phyloP scores from a whole-genome alignment of 2,797 vertebrate genomes.

The Salarias fasciatus region DNA sequence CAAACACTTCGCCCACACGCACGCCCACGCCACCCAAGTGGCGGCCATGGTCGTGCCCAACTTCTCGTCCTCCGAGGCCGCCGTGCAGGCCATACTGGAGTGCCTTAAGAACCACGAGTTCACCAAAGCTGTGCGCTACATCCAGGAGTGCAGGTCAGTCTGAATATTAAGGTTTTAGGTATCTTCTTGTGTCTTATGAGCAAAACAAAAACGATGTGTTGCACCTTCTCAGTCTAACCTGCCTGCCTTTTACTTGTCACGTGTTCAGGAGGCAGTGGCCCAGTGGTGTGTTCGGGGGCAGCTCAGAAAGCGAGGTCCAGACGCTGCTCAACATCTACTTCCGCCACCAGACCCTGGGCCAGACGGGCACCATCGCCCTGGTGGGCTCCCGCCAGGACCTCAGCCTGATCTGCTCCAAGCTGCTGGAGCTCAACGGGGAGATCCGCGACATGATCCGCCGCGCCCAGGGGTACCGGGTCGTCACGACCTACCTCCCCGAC shows the following conservation, averaged over 20 bases:
- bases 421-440: conserved; percentile 97
- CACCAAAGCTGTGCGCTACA: conserved; percentile 91
- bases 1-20: conserved; percentile 76
- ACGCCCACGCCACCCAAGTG: conserved; percentile 73
- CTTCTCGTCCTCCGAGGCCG: conserved; percentile 91
- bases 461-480: conserved; percentile 94
- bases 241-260: neutral
- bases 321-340: conserved; percentile 98
- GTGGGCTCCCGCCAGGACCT: conserved; percentile 96
- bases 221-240: too few relatives aligned
- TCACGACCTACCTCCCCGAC: conserved; percentile 95
- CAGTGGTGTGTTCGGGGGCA: conserved; percentile 94
- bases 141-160: conserved; percentile 95
- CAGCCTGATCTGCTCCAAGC: conserved; percentile 93
- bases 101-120: conserved; percentile 95
- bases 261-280: conserved; percentile 95
- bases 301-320: conserved; percentile 95
- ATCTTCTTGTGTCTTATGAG: too few relatives aligned
- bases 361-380: conserved; percentile 96
- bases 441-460: conserved; percentile 97
- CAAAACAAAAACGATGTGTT: too few relatives aligned
- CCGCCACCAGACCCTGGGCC: conserved; percentile 96
- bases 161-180: too few relatives aligned
- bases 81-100: conserved; percentile 96
- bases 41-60: conserved; percentile 82